phyloP scores from a whole-genome alignment of 1,140 invertebrate genomes.

The Solen grandis region DNA sequence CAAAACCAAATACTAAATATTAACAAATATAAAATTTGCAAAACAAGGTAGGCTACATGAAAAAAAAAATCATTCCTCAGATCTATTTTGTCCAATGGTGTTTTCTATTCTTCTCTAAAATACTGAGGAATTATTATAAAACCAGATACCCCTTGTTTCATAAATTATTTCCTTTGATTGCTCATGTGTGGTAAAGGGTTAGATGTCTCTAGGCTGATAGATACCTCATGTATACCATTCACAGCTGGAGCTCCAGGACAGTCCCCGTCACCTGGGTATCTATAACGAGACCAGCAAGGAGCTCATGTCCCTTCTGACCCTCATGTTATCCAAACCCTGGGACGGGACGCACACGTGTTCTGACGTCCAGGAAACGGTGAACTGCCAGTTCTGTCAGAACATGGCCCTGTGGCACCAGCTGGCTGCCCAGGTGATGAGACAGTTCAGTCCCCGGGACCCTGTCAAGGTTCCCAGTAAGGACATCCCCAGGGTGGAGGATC shows the following conservation, averaged over 20 bases:
- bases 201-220: background rate
- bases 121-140: no score
- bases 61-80: no score
- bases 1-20: no score
- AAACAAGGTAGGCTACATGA: no score
- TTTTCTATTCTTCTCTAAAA: no score
- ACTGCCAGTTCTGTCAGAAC: constrained; percentile 95
- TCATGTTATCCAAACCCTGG: constrained; percentile 90
- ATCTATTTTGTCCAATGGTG: no score
- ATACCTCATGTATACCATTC: background rate
- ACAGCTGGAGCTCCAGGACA: constrained; percentile 95
- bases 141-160: background rate
- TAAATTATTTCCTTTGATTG: background rate
- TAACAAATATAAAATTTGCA: no score
- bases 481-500: constrained; percentile 76
- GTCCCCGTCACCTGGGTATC: constrained; percentile 91
- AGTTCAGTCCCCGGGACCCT: constrained; percentile 83
- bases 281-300: constrained; percentile 89
- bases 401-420: constrained; percentile 96
- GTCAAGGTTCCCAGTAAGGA: constrained; percentile 79
- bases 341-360: constrained; percentile 88
- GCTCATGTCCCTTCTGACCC: constrained; percentile 89
- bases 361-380: constrained; percentile 81
- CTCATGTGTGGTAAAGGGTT: constrained; percentile 68
- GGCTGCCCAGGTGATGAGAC: constrained; percentile 89